Evolutionary conservation across 2,888 invertebrate species (phyloP), one percentile per base, ranked within the genome.

Genomic region (Cyclophora albipunctata): DNA sequence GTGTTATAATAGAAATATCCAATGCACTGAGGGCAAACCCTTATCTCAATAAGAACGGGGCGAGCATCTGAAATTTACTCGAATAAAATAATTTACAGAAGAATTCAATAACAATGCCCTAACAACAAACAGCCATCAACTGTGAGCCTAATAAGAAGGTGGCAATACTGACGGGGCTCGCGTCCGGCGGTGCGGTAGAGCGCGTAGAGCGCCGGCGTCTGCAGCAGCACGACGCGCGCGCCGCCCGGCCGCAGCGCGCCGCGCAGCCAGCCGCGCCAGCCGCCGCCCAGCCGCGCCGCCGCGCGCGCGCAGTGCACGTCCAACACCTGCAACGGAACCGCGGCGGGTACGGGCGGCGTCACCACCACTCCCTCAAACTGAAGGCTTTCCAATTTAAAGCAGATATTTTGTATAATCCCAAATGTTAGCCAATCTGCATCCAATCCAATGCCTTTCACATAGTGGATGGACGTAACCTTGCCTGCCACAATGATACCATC

Each of bases 141-240:
- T 20, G 20, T 20, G 20, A 20, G 20, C 20, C 20, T 20, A 20
- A 20, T 20, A 20, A 20, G 20, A 20, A 20, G 20, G 20, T 20
- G 20, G 20, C 2, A 20, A 1, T 20, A 20, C 20, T 20, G 20
- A 20, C 20, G 20, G 20, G 20, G 20, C 20, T 20, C 20, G 20
- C 1, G 20, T 1, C 37, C 4, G 37, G 37, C 2, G 37, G 37
- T 45, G 58, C 49, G 37, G 49, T 53, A 54, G 6, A 66, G 64
- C 53, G 58, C 54, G 46, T 60, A 62, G 50, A 71, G 62, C 47
- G 83, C 82, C 0, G 81, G 84, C 48, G 81, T 67, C 75, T 84
- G 83, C 70, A 86, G 65, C 63, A 84, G 64, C 67, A 84, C 54
- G 49, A 80, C 69, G 47, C 69, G 58, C 47, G 61, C 58, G 63